Conservation (phyloP, 53 echinoderm and acorn worm species). For the Pentamera pediparva region DNA sequence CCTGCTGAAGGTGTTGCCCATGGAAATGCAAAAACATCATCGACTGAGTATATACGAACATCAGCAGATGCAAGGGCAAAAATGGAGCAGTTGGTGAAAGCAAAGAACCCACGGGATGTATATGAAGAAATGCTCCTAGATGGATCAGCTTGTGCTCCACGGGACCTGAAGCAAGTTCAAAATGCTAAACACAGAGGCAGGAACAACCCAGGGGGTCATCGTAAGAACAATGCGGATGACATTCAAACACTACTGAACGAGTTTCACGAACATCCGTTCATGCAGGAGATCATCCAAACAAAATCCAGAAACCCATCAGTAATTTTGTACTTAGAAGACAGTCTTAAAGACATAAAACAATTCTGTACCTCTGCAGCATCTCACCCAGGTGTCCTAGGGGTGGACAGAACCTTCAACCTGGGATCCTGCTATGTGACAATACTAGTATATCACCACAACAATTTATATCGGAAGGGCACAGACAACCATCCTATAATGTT, state of each 20-base stretch:
- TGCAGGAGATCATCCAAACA: too few species aligned
- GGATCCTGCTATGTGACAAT: conserved; percentile 23
- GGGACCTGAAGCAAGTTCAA: conserved; percentile 33
- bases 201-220: not conserved
- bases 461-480: not conserved
- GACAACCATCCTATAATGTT: conserved; percentile 14
- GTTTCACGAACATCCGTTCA: conserved; percentile 19
- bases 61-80: not conserved
- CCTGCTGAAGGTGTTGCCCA: not conserved
- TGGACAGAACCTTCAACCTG: conserved; percentile 26
- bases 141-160: not conserved
- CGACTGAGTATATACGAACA: not conserved
- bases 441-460: conserved; percentile 22
- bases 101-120: conserved; percentile 4
- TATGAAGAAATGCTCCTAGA: conserved; percentile 10
- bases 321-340: conserved; percentile 19
- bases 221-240: conserved; percentile 5
- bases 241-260: conserved; percentile 3
- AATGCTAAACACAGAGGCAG: not conserved
- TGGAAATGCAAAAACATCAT: conserved; percentile 19
- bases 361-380: not conserved
- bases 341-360: conserved; percentile 5
- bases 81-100: conserved; percentile 16
- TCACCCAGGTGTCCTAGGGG: conserved; percentile 18
- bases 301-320: too few species aligned